Percentiles rank a stretch among this genome's conserved stretches.
These are phyloP conservation scores for Automeris io DNA, from an alignment of 2,888 invertebrate species.

Conservation along the genomic window DNA sequence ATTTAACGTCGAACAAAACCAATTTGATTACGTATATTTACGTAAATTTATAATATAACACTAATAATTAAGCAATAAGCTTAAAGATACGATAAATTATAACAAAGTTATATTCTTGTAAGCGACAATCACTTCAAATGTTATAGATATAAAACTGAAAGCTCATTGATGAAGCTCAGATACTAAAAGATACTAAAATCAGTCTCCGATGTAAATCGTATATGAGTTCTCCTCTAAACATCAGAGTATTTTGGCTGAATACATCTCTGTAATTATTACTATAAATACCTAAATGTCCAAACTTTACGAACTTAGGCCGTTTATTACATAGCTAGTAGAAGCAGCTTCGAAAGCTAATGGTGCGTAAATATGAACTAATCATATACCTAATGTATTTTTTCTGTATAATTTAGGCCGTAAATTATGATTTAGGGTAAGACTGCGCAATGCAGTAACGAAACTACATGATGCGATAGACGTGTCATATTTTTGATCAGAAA, in stretches of 20 bases:
- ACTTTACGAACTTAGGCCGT: conserved; percentile 39
- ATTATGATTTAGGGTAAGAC: too few species aligned
- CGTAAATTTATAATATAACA: conserved; percentile 21
- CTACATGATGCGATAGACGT: too few species aligned
- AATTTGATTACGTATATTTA: conserved; percentile 20
- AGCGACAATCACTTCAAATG: conserved; percentile 16
- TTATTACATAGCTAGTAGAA: conserved; percentile 30
- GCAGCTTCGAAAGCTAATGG: conserved; percentile 2
- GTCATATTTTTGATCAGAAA: too few species aligned
- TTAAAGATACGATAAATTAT: conserved; percentile 26
- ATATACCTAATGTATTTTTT: conserved; percentile 9
- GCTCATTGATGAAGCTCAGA: conserved; percentile 14
- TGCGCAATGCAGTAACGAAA: too few species aligned
- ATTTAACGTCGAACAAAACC: conserved; percentile 12
- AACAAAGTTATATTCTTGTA: conserved; percentile 17
- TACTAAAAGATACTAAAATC: conserved; percentile 25
- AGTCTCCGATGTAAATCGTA: conserved; percentile 29
- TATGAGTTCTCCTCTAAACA: conserved; percentile 37
- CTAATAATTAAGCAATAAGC: conserved; percentile 48
- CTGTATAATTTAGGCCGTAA: not conserved
- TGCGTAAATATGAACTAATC: not conserved
- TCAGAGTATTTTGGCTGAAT: conserved; percentile 45
- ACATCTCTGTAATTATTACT: conserved; percentile 56
- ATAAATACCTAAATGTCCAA: conserved; percentile 56
- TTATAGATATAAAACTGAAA: conserved; percentile 13